A percentile compares a stretch with the other conserved stretches of the same genome.
These are phyloP conservation scores for Neoarius graeffei DNA, from an alignment of 2,113 vertebrate species.

Conservation along the genomic window DNA sequence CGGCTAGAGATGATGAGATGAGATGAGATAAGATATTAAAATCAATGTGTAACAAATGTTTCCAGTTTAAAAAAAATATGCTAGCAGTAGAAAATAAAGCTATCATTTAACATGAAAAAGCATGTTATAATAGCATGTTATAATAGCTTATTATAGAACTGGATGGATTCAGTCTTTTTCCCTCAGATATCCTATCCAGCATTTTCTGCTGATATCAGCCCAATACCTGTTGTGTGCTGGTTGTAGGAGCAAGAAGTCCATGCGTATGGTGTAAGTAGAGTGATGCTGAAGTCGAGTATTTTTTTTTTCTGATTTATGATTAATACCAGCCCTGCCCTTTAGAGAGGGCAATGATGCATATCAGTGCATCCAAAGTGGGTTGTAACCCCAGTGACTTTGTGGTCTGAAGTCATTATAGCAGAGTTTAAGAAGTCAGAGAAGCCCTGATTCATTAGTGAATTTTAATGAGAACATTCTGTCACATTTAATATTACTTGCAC, in stretches of 20 bases:
- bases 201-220: not conserved
- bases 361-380: not conserved
- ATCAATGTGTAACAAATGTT: not conserved
- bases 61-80: not conserved
- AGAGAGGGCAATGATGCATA: not conserved
- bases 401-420: constrained; percentile 3
- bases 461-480: constrained; percentile 11
- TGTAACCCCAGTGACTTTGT: not conserved
- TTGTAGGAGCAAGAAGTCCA: not conserved
- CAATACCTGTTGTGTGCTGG: not conserved
- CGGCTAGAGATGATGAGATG: too few relatives aligned
- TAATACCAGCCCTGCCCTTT: not conserved
- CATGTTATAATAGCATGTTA: not conserved
- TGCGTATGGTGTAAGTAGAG: not conserved
- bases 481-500: not conserved
- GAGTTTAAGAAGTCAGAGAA: not conserved
- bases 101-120: not conserved
- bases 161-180: not conserved
- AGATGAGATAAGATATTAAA: too few relatives aligned
- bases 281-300: not conserved
- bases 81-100: not conserved
- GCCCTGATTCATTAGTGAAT: constrained; percentile 5
- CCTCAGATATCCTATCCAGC: not conserved
- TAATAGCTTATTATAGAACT: not conserved
- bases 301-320: not conserved